Evolutionary conservation across 92 coral and sea anemone species (phyloP).

Genomic region (Zoanthus sociatus): DNA sequence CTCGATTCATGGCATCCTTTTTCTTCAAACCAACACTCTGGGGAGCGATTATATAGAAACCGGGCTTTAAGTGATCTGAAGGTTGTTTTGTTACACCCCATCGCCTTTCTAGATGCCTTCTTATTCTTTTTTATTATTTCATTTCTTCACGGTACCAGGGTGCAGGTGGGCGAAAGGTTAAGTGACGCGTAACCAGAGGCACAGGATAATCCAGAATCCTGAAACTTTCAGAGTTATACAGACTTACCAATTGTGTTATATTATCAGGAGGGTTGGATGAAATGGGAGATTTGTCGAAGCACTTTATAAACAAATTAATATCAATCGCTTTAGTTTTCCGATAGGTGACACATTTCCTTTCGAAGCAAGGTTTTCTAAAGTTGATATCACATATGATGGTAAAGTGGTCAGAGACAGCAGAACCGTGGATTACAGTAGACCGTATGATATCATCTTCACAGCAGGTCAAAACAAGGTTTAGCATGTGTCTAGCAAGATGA

Average conservation of each 20-base stretch:
- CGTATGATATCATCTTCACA: conserved; percentile 7
- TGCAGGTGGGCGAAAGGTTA: conserved; percentile 23
- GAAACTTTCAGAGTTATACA: conserved; percentile 12
- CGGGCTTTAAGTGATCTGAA: not conserved
- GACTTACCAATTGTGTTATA: conserved; percentile 15
- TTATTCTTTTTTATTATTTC: conserved; percentile 5
- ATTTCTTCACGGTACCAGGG: conserved; percentile 20
- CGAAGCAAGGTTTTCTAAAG: conserved; percentile 21
- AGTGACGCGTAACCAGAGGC: conserved; percentile 17
- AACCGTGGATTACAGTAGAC: conserved; percentile 3
- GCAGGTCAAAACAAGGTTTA: conserved; percentile 1
- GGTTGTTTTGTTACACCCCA: conserved; percentile 6
- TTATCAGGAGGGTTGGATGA: not conserved
- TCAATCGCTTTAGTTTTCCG: conserved; percentile 24
- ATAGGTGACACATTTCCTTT: not conserved
- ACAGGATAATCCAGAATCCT: conserved; percentile 23
- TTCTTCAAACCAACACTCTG: too few relatives aligned
- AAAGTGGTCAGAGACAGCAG: conserved; percentile 3
- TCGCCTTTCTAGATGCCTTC: conserved; percentile 14
- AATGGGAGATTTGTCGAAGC: not conserved
- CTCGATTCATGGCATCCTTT: too few relatives aligned
- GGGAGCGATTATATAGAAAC: too few relatives aligned
- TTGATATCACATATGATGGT: conserved; percentile 15
- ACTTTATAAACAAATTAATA: conserved; percentile 10
- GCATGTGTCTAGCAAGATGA: conserved; percentile 18